A percentile compares a stretch with the other conserved stretches of the same genome.
Conservation (phyloP, 2,888 invertebrate genomes). For the Penaeus monodon region DNA sequence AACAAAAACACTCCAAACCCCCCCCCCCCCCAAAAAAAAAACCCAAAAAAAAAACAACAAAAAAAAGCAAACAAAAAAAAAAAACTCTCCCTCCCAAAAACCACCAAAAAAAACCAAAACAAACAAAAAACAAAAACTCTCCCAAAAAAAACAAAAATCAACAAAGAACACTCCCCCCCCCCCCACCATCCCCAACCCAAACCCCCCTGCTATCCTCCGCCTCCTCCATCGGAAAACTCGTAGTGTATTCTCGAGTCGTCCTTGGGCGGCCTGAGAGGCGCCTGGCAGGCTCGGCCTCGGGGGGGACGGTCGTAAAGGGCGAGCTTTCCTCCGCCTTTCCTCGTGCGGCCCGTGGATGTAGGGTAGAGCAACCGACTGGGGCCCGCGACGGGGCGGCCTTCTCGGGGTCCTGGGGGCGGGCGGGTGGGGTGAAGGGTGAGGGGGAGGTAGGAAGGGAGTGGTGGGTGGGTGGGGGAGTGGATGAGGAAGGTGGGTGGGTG, state of each 20-base stretch:
- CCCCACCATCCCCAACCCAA: neutral
- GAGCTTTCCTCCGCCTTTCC: neutral
- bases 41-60: too few species aligned
- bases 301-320: neutral
- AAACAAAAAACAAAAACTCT: neutral
- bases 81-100: too few species aligned
- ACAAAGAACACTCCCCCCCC: too few species aligned
- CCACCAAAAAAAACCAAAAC: neutral
- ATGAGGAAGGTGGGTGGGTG: neutral
- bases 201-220: constrained; percentile 40
- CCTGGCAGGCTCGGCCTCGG: constrained; percentile 36
- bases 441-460: constrained; percentile 66
- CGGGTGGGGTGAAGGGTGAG: constrained; percentile 61
- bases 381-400: constrained; percentile 29
- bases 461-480: constrained; percentile 51
- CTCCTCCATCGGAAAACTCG: constrained; percentile 51
- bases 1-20: too few species aligned
- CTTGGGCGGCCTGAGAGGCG: constrained; percentile 47
- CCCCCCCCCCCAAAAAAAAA: too few species aligned
- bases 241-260: constrained; percentile 64
- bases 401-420: constrained; percentile 24
- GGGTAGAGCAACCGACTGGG: constrained; percentile 51
- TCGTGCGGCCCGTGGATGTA: constrained; percentile 44
- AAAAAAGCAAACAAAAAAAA: too few species aligned
- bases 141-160: too few species aligned